These are phyloP conservation scores for Calosoma granatense DNA, from an alignment of 1,140 invertebrate species.

Conservation along the genomic window DNA sequence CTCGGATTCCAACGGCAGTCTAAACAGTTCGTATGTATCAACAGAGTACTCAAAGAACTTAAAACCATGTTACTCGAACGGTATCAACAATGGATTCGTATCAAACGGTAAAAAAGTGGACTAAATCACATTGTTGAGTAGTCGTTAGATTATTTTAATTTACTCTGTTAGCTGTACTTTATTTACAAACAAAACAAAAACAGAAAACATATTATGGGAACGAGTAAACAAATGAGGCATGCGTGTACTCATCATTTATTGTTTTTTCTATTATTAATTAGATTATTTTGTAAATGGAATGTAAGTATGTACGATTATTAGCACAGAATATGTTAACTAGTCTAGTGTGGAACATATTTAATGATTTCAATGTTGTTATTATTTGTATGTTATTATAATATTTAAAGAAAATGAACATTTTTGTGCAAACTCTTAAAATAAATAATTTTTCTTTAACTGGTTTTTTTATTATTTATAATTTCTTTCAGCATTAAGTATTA, in stretches of 20 bases:
- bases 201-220: not conserved
- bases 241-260: not conserved
- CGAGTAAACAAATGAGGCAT: not conserved
- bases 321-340: too few species aligned
- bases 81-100: constrained; percentile 54
- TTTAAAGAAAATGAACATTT: not conserved
- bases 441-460: constrained; percentile 15
- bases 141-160: not conserved
- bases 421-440: constrained; percentile 2
- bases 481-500: too few species aligned
- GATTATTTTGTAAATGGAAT: not conserved
- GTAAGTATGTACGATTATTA: not conserved
- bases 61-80: constrained; percentile 55
- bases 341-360: constrained; percentile 9
- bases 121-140: constrained; percentile 29
- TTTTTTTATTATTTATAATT: constrained; percentile 20
- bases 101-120: constrained; percentile 39
- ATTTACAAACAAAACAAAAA: not conserved
- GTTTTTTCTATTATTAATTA: not conserved
- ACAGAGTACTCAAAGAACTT: constrained; percentile 47
- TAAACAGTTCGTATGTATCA: constrained; percentile 41
- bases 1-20: constrained; percentile 25
- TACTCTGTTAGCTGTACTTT: too few species aligned
- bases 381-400: not conserved
- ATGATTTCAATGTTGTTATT: not conserved